Conservation (phyloP, 1,140 invertebrate species). For the Zaprionus inermis region DNA sequence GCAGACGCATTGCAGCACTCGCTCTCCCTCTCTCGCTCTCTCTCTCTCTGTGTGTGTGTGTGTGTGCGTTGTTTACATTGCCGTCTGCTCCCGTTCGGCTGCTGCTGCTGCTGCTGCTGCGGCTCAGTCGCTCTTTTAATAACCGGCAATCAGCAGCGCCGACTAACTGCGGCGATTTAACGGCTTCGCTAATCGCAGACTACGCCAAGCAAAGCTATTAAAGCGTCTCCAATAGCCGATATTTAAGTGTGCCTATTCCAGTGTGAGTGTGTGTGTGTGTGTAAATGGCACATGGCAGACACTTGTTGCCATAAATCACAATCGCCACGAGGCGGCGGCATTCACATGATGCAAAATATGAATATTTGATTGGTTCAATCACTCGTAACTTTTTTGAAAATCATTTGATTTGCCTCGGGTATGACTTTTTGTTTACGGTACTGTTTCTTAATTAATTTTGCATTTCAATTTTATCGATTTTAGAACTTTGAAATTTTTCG, state of each 20-base stretch:
- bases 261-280: neutral
- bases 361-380: too few species aligned
- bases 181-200: slow-evolving; percentile 22
- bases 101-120: neutral
- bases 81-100: slow-evolving; percentile 6
- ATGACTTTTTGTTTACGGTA: too few species aligned
- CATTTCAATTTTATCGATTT: too few species aligned
- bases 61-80: slow-evolving; percentile 46
- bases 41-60: neutral
- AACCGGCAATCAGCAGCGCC: slow-evolving; percentile 17
- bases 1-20: slow-evolving; percentile 17
- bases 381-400: too few species aligned
- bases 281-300: neutral
- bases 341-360: too few species aligned
- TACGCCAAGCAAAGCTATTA: neutral
- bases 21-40: neutral
- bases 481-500: too few species aligned
- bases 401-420: too few species aligned
- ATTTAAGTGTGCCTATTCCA: slow-evolving; percentile 17
- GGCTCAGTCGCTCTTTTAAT: slow-evolving; percentile 27
- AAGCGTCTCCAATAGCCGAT: slow-evolving; percentile 7
- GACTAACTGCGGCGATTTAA: neutral
- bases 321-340: too few species aligned
- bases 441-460: too few species aligned
- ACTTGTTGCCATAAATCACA: slow-evolving; percentile 31